Base-by-base conservation (phyloP, 2,797 vertebrate genomes). In the Gallirallus australis region DNA sequence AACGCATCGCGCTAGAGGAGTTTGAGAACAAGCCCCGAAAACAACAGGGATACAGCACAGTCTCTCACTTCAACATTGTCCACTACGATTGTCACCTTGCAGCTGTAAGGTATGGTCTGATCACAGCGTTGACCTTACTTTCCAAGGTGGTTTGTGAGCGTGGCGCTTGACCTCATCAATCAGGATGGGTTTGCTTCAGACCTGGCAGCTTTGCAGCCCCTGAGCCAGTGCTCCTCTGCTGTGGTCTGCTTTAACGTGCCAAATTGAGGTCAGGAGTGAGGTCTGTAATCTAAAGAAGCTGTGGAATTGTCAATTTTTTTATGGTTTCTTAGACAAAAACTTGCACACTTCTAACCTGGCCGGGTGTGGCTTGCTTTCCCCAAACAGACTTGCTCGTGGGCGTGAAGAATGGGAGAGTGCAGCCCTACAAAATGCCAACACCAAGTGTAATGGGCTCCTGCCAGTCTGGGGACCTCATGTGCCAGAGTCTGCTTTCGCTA, bases 41-140 rank as follows among this genome's bases (percentile, higher is more conserved):
- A 77, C 99, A 99, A 89, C 99, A 99, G 95, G 99, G 99, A 75
- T 99, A 99, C 98, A 99, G 99, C 98, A 99, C 99, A 9, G 99
- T 99, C 92, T 99, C 99, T 33, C 99, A 99, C 98, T 99, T 99
- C 98, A 99, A 99, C 98, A 99, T 99, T 25, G 99, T 99, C 96
- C 99, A 99, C 98, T 99, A 99, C 3, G 99, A 99, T 94, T 99
- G 99, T 89, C 99, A 99, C 96, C 98, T 99, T 70, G 99, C 99
- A n/a, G 99, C 99, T 8, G 99, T 99, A 95, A 98, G 99, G 99
- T 99, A 97, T 4, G 90, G 52, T 24, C 50, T 17, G 60, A 6
- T 42, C 76, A 2, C 48, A 3, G 3, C 39, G 15, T 11, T 20
- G 21, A 1, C 5, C 15, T 14, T 57, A 3, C 5, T 52, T 45